Conservation (phyloP, 2,797 vertebrate genomes). For the Lacerta viridis region DNA sequence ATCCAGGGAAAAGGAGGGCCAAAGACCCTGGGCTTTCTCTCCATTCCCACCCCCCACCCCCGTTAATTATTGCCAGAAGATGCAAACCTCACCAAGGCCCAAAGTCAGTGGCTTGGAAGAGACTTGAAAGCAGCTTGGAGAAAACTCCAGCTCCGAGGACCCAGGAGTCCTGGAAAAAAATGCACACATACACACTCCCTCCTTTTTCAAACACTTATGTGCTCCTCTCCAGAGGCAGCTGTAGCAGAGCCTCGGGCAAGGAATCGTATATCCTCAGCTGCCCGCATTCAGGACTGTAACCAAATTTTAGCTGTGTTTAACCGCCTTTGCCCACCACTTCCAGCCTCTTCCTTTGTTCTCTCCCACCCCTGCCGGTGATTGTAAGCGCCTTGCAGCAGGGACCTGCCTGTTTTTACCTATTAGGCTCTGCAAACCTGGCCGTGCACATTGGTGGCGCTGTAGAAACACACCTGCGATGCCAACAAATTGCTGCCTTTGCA, state of each 20-base stretch:
- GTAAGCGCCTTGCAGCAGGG: not conserved
- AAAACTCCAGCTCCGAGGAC: not conserved
- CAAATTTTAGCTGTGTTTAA: not conserved
- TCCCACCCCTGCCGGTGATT: not conserved
- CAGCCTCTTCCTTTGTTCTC: not conserved
- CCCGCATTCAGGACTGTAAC: not conserved
- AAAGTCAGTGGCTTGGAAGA: conserved; percentile 7
- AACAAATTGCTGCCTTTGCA: too few relatives aligned
- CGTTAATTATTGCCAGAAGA: conserved; percentile 44
- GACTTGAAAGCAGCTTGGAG: not conserved
- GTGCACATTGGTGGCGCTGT: too few relatives aligned
- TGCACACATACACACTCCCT: not conserved
- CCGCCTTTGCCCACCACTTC: not conserved
- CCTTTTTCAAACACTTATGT: not conserved
- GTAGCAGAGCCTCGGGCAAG: not conserved
- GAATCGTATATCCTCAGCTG: not conserved
- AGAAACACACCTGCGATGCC: not conserved
- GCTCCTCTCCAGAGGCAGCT: not conserved
- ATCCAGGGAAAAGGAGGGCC: not conserved
- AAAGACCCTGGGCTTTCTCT: not conserved
- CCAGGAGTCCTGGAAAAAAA: not conserved
- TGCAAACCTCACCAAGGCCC: conserved; percentile 16
- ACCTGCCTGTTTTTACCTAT: not conserved
- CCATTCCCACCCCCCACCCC: too few relatives aligned
- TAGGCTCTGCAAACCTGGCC: not conserved